Evolutionary conservation across 1,140 invertebrate genomes (phyloP), one percentile per base, ranked within the genome.

Genomic region (Wiebesia pumilae): DNA sequence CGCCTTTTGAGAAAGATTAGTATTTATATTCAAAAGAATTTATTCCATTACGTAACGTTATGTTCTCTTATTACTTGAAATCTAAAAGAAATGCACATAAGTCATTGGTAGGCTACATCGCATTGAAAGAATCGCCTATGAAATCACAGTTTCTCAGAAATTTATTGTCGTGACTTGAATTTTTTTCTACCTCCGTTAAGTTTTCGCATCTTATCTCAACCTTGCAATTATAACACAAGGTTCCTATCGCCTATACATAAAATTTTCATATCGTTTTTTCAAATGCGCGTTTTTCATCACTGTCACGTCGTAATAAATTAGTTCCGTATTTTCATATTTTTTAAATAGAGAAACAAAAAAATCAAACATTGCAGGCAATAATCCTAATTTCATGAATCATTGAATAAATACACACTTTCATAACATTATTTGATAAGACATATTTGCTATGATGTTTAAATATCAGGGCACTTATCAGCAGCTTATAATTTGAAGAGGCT

Each of bases 151-250:
- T 73, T 65, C 54, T 19, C 24, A 65, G 67, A 65, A 75, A 78
- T 78, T 78, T 78, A 78, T 84, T 77, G 78, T 84, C 38, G 38
- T 84, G 33, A 77, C 16, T 65, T 62, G 51, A 83, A 58, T 47
- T 78, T 78, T 62, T 78, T 84, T 35, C 33, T 67, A 47, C 35
- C 40, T 19, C 30, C 21, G 69, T 62, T 77, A 84, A 58, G 10
- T 84, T 84, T 83, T 62, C 69, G 24, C 30, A 2, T 84, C 47
- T 30, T 65, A 84, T 84, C 71, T 30, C 35, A 67, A 43, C n/a
- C 58, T 78, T 78, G 71, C 51, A 78, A 73, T 83, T 75, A 40
- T 40, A 58, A 83, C 30, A 71, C 69, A 75, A 12, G 47, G 21
- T 75, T 83, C 40, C 71, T 75, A 75, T 43, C 38, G 38, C 21